Conservation (phyloP, 2,888 invertebrate species). For the Aphodius granarius region DNA sequence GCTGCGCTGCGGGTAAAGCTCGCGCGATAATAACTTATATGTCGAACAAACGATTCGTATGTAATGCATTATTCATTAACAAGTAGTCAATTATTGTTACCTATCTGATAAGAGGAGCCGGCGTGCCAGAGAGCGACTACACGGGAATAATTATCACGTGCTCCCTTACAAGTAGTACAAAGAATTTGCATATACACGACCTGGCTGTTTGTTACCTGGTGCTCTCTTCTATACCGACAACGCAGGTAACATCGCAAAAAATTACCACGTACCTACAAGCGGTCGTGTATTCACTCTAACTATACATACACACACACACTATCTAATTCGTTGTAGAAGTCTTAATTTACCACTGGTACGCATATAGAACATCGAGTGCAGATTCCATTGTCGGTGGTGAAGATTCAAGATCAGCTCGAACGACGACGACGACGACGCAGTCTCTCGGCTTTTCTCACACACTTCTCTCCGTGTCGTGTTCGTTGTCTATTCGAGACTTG, state of each 20-base stretch:
- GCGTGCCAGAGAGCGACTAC: conserved; percentile 1
- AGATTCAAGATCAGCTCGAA: not conserved
- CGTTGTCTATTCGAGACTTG: not conserved
- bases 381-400: conserved; percentile 22
- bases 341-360: not conserved
- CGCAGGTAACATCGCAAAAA: not conserved
- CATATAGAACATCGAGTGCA: conserved; percentile 28
- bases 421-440: not conserved
- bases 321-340: not conserved
- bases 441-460: conserved; percentile 28
- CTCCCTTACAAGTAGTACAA: conserved; percentile 19
- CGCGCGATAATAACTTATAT: conserved; percentile 11
- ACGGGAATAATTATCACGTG: conserved; percentile 24
- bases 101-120: conserved; percentile 19
- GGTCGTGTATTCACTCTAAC: not conserved
- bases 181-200: conserved; percentile 30
- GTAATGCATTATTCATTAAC: conserved; percentile 19
- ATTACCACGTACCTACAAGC: not conserved
- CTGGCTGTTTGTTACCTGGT: conserved; percentile 21
- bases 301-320: not conserved
- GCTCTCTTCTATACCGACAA: not conserved
- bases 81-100: conserved; percentile 21
- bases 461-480: conserved; percentile 12
- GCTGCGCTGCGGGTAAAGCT: not conserved
- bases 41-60: conserved; percentile 7